These are phyloP conservation scores for Caenorhabditis latens DNA, from an alignment of 1,140 invertebrate genomes.

Conservation along the genomic window DNA sequence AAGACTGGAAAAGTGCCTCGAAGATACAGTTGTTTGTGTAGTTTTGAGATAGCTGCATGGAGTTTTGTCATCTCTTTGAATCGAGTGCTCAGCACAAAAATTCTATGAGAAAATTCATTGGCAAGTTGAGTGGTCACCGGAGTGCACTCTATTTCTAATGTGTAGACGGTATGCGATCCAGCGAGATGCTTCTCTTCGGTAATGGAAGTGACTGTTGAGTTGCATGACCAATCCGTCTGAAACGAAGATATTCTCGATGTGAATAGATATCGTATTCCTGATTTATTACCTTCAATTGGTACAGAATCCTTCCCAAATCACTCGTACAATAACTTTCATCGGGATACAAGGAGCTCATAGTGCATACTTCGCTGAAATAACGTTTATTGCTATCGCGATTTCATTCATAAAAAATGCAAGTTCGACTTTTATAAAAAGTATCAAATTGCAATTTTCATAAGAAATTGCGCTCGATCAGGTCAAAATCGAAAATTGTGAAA, in stretches of 20 bases:
- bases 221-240: conserved; percentile 52
- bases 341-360: conserved; percentile 47
- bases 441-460: no score
- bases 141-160: conserved; percentile 28
- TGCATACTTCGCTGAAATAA: conserved; percentile 23
- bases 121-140: conserved; percentile 5
- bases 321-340: conserved; percentile 49
- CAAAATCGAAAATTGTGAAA: no score
- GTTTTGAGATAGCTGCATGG: conserved; percentile 26
- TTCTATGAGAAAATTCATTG: conserved; percentile 38
- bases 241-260: neutral
- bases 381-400: neutral
- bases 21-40: conserved; percentile 55
- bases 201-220: neutral
- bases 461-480: no score
- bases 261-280: neutral
- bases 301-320: conserved; percentile 39
- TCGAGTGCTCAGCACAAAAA: conserved; percentile 33
- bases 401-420: no score
- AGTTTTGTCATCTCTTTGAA: conserved; percentile 49
- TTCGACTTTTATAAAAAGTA: no score
- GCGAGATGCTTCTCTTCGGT: conserved; percentile 29
- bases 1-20: conserved; percentile 45
- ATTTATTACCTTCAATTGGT: conserved; percentile 18
- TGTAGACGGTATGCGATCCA: conserved; percentile 28